Percentiles rank a stretch among this genome's conserved stretches.
phyloP scores from a whole-genome alignment of 1,140 invertebrate species.

The Nasonia vitripennis region DNA sequence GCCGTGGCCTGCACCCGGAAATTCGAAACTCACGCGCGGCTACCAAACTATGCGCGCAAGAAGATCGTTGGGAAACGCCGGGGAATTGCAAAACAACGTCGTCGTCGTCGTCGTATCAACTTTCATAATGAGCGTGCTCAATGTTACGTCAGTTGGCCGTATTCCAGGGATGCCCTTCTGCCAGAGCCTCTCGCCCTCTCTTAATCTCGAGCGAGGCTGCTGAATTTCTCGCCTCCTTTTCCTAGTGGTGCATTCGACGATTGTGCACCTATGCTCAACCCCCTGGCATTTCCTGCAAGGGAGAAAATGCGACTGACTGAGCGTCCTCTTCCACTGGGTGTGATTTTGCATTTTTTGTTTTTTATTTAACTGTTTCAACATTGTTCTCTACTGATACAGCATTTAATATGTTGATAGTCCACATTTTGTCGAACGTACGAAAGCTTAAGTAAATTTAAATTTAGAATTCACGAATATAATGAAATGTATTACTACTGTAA shows the following conservation, averaged over 20 bases:
- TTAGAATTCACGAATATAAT: background rate
- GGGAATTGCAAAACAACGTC: conserved; percentile 69
- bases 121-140: conserved; percentile 70
- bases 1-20: conserved; percentile 56
- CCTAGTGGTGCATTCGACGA: background rate
- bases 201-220: background rate
- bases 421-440: no score
- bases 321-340: background rate
- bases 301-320: background rate
- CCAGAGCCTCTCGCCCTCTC: background rate
- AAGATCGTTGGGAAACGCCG: conserved; percentile 58
- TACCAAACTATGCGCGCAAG: conserved; percentile 55
- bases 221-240: background rate
- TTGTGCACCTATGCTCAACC: background rate
- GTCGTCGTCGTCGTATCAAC: conserved; percentile 62
- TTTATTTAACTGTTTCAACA: background rate
- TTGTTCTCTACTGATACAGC: background rate
- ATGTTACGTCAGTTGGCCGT: conserved; percentile 68
- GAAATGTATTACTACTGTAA: background rate
- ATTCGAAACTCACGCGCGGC: conserved; percentile 61
- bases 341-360: background rate
- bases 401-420: background rate
- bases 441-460: background rate
- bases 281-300: background rate
- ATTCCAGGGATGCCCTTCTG: conserved; percentile 62